Base-by-base conservation (phyloP, 2,888 invertebrate genomes). In the Agonopterix subpropinquella region DNA sequence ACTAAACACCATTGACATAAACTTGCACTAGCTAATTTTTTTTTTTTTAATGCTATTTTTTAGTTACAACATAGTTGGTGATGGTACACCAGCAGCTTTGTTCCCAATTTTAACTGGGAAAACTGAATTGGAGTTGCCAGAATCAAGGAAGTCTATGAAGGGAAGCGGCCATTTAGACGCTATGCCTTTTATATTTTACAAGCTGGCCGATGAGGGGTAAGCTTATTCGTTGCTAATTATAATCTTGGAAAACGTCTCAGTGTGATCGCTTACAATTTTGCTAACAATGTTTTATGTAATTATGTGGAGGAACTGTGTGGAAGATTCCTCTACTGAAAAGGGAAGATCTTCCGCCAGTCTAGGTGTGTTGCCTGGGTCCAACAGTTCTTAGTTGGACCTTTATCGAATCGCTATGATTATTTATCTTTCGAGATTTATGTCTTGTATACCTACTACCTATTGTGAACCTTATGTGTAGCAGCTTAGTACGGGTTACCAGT, bases 151-250 rank as follows among this genome's bases (percentile, higher is more conserved):
- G 92, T 45, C 89, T 91, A 70, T 13, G 68, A 75, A 0, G 66
- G 74, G 0, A 89, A 47, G 47, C n/a, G 45, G 45, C 2, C 89
- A 82, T 59, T 93, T 96, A 0, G 91, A 96, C 72, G 86, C 91
- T 0, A 94, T 94, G 77, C 94, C 95, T 0, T 93, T 96, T 86
- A 91, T 96, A 55, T 97, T 96, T 94, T 92, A 94, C 53, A 90
- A 92, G 36, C 94, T 91, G 62, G 90, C 90, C 52, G 76, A 89
- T 7, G 85, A 90, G 47, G 94, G 94, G 52, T 89, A 65, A 80
- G 89, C 53, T 28, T 50, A 11, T 46, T 36, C 39, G 36, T 36
- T 36, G 1, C 36, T 9, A 10, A 36, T 8, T 8, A 36, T 36
- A 9, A 36, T 8, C 8, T 36, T 13, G 13, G 13, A 2, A 13